These are phyloP conservation scores for Clanis bilineata DNA, from an alignment of 2,888 invertebrate genomes.

Conservation along the genomic window DNA sequence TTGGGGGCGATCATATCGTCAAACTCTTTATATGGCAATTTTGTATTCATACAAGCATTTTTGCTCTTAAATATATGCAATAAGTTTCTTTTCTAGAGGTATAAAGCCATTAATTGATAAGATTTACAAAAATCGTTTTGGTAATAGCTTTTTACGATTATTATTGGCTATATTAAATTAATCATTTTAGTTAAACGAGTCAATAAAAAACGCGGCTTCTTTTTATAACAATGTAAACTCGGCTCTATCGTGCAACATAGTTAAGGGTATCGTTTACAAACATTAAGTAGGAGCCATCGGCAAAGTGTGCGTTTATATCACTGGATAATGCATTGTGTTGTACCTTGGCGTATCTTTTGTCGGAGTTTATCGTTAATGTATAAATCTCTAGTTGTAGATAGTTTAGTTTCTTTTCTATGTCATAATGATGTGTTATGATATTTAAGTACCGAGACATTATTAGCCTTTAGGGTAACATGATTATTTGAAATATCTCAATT, in stretches of 20 bases:
- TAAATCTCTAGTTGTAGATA: background rate
- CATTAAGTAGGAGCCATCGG: slow-evolving; percentile 6
- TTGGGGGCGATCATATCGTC: too few species aligned
- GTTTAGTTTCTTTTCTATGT: background rate
- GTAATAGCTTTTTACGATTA: background rate
- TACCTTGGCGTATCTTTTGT: background rate
- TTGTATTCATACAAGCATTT: too few species aligned
- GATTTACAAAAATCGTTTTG: background rate
- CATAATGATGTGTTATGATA: background rate
- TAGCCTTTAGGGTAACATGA: too few species aligned
- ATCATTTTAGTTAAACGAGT: background rate
- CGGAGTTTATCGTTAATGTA: background rate
- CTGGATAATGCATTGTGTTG: background rate
- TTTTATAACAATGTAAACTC: background rate
- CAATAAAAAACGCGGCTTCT: background rate
- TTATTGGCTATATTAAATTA: background rate
- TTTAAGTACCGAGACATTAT: background rate
- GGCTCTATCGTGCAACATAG: background rate
- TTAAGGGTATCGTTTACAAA: slow-evolving; percentile 5
- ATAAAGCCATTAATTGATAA: background rate
- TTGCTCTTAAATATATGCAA: too few species aligned
- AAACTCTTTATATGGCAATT: too few species aligned
- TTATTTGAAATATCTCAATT: too few species aligned
- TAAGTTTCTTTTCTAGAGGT: too few species aligned
- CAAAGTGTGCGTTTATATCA: slow-evolving; percentile 8